Base-by-base conservation (phyloP, 2,888 invertebrate genomes). In the Pammene fasciana region DNA sequence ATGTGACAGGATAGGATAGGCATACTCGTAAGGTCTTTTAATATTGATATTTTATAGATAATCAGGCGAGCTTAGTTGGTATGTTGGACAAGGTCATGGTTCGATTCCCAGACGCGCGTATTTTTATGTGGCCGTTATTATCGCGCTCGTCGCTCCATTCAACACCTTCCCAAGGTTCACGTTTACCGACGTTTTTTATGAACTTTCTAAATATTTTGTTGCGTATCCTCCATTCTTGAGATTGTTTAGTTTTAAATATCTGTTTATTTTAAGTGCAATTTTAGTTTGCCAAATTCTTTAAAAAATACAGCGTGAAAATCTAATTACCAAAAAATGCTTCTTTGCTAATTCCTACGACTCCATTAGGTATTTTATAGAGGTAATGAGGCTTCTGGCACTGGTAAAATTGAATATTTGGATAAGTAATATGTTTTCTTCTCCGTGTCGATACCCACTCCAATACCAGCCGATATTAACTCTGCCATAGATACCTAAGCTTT, bases 61-160 rank as follows among this genome's bases (percentile, higher is more conserved):
- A 36, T 38, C 7, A n/a, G 18, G 13, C 26, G 59, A 41, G 43
- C 41, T 5, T 18, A 50, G 54, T 55, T 18, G 52, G 70, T 54
- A 65, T 55, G 65, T 41, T 41, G 54, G 45, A 45, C 71, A 71
- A 71, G 71, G 71, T 71, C 67, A 59, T 48, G 66, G 67, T 71
- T 71, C 59, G 62, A 62, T 59, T 71, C 67, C 67, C 67, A 67
- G 67, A 66, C 70, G 65, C 43, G 60, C 70, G 60, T 60, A 70
- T 70, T 70, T 70, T 65, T 70, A 70, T 70, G 70, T 60, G 50
- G 56, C 68, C 65, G 59, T 70, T 68, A 68, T 64, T 46, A 59
- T 48, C 54, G 68, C 54, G 57, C 26, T 26, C 6, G 55, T 10
- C 36, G 55, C 48, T 55, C 50, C 68, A 65, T 65, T 70, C 65